Evolutionary conservation across 2,797 vertebrate genomes (phyloP).

Genomic region (Danio aesculapii): DNA sequence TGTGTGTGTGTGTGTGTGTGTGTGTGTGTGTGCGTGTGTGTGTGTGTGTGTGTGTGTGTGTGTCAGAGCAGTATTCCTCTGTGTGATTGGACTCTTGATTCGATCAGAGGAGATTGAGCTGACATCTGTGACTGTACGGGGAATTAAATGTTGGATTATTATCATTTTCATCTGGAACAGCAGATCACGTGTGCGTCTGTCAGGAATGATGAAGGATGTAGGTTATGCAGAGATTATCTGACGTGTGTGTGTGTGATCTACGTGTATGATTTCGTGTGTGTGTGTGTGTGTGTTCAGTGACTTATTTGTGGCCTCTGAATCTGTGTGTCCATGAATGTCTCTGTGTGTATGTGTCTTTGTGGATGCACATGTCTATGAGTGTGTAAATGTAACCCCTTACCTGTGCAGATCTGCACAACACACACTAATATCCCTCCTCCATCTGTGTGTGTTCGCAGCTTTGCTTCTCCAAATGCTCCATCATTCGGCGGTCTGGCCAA

Average conservation of each 20-base stretch:
- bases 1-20: too few species aligned
- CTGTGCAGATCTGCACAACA: too few species aligned
- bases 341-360: too few species aligned
- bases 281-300: slow-evolving; percentile 41
- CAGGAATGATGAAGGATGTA: slow-evolving; percentile 47
- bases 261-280: neutral
- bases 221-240: slow-evolving; percentile 79
- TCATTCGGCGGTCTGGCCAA: slow-evolving; percentile 76
- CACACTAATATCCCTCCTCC: too few species aligned
- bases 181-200: slow-evolving; percentile 1
- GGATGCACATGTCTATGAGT: too few species aligned
- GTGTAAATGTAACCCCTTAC: too few species aligned
- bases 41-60: too few species aligned
- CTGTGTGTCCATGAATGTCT: too few species aligned
- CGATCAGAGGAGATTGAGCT: neutral
- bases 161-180: neutral
- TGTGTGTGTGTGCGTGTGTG: too few species aligned
- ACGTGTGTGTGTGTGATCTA: slow-evolving; percentile 33
- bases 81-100: neutral
- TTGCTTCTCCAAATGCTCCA: slow-evolving; percentile 65
- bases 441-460: slow-evolving; percentile 63
- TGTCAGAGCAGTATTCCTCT: too few species aligned
- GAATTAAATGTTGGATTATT: slow-evolving; percentile 44
- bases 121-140: neutral
- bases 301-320: too few species aligned